These are phyloP conservation scores for Brassicogethes aeneus DNA, from an alignment of 2,888 invertebrate species.

Conservation along the genomic window DNA sequence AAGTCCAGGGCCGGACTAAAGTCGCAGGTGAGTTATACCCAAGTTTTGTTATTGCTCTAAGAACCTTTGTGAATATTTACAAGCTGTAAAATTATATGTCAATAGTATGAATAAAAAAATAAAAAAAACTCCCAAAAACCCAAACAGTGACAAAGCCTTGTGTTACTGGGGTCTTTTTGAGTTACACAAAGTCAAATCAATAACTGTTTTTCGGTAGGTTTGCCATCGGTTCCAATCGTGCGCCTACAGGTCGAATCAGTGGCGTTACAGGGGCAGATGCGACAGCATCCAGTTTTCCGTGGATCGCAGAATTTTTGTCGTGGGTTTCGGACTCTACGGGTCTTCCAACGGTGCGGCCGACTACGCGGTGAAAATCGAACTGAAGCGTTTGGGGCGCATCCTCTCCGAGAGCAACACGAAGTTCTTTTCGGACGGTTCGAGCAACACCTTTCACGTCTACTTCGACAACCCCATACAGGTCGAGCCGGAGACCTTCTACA, in stretches of 20 bases:
- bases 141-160: no score
- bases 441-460: slow-evolving; percentile 88
- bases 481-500: slow-evolving; percentile 90
- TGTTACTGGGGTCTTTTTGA: not conserved
- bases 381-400: slow-evolving; percentile 80
- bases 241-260: slow-evolving; percentile 93
- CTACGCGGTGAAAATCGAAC: slow-evolving; percentile 88
- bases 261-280: slow-evolving; percentile 93
- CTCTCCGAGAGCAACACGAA: slow-evolving; percentile 87
- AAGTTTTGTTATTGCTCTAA: no score
- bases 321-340: slow-evolving; percentile 92
- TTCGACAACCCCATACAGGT: slow-evolving; percentile 62
- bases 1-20: slow-evolving; percentile 80
- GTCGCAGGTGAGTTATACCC: slow-evolving; percentile 65
- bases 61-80: no score
- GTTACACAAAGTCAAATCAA: not conserved
- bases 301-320: slow-evolving; percentile 90
- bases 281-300: slow-evolving; percentile 96
- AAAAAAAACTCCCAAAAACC: no score
- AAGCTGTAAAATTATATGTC: no score
- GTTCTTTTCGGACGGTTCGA: slow-evolving; percentile 94
- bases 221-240: slow-evolving; percentile 95
- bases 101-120: no score
- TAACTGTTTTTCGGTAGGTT: slow-evolving; percentile 50
- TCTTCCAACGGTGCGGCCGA: slow-evolving; percentile 94